phyloP scores from a whole-genome alignment of 1,140 invertebrate species.

The Triops cancriformis region DNA sequence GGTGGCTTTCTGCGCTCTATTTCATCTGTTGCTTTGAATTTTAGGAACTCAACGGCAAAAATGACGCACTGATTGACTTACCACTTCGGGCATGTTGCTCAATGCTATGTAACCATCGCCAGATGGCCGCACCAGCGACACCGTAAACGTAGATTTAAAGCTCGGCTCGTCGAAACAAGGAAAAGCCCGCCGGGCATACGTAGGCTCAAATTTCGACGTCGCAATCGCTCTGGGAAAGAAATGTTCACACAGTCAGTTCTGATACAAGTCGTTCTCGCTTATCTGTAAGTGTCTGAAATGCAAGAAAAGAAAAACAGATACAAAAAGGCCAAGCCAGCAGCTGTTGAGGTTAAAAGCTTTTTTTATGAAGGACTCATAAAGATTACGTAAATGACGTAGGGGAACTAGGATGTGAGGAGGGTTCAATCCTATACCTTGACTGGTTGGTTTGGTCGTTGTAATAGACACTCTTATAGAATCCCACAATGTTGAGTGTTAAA shows the following conservation, averaged over 20 bases:
- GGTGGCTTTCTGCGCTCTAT: too few relatives aligned
- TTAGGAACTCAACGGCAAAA: too few relatives aligned
- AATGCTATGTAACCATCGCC: constrained; percentile 54
- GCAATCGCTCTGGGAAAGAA: constrained; percentile 39
- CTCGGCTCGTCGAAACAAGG: constrained; percentile 94
- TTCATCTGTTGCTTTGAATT: too few relatives aligned
- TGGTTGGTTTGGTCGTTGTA: constrained; percentile 46
- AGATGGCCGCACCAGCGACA: constrained; percentile 60
- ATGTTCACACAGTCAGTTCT: neutral
- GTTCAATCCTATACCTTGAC: constrained; percentile 45
- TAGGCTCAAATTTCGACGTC: constrained; percentile 54
- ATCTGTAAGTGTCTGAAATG: neutral
- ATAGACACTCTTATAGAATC: constrained; percentile 71
- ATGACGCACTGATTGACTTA: too few relatives aligned
- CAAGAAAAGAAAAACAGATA: neutral
- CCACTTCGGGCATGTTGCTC: constrained; percentile 61
- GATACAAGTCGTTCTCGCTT: neutral
- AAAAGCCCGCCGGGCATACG: constrained; percentile 50
- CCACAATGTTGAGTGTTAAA: constrained; percentile 55
- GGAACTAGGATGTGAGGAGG: neutral
- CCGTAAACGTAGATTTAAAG: constrained; percentile 78
- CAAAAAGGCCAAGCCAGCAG: neutral
- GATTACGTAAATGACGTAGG: neutral
- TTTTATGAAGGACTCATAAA: neutral
- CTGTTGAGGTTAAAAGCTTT: constrained; percentile 5